Percentiles rank a stretch among this genome's conserved stretches.
Evolutionary conservation across 2,888 invertebrate species (phyloP).

Genomic region (Pristionchus entomophagus): DNA sequence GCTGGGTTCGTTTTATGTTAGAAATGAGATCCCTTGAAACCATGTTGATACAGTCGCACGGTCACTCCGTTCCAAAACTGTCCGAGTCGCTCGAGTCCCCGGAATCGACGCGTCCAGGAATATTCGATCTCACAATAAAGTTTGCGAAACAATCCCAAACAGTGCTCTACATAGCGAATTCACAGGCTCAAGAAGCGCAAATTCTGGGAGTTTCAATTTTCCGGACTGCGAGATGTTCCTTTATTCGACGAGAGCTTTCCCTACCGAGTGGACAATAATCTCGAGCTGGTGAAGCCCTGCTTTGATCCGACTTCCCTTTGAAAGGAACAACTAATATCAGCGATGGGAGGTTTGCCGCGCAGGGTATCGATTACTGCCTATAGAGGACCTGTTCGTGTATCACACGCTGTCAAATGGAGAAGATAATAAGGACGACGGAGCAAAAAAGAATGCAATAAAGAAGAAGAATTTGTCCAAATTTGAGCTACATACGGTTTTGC

Average conservation of each 20-base stretch:
- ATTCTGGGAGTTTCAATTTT: background rate
- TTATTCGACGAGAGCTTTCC: background rate
- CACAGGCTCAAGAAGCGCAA: background rate
- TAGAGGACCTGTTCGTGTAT: background rate
- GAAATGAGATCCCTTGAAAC: background rate
- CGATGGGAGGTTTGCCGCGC: slow-evolving; percentile 33
- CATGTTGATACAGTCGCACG: background rate
- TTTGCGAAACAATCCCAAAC: no score
- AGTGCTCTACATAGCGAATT: background rate
- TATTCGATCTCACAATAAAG: background rate
- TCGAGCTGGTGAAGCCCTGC: background rate
- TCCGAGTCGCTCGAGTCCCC: background rate
- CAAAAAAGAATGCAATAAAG: background rate
- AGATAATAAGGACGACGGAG: background rate
- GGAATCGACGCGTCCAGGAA: background rate
- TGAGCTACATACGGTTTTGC: no score
- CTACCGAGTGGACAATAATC: background rate
- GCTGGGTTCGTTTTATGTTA: background rate
- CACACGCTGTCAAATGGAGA: background rate
- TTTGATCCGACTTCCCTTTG: background rate
- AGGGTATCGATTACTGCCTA: background rate
- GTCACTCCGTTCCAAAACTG: background rate
- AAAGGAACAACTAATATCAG: background rate
- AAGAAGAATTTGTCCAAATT: background rate
- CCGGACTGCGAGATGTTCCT: background rate